These are phyloP conservation scores for Stegodyphus mimosarum DNA, from an alignment of 1,140 invertebrate genomes.

Conservation along the genomic window DNA sequence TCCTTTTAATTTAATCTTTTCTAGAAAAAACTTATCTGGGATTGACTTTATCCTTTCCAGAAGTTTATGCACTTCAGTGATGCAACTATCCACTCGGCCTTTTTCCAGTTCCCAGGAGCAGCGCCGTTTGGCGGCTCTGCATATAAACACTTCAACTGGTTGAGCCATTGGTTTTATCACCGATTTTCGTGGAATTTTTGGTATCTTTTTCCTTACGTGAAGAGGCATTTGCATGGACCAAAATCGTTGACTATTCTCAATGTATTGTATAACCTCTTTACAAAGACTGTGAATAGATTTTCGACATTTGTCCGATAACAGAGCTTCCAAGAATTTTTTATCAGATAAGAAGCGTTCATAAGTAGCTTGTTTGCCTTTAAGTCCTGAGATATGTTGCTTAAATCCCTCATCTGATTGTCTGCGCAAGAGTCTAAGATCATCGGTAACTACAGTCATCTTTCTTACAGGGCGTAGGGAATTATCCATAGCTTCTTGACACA, in stretches of 20 bases:
- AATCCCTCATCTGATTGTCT: too few relatives aligned
- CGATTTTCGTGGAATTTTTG: not conserved
- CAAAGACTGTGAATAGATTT: not conserved
- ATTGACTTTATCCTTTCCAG: not conserved
- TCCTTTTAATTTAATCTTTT: not conserved
- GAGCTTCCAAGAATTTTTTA: slow-evolving; percentile 18
- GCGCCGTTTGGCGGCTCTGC: not conserved
- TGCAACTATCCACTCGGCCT: not conserved
- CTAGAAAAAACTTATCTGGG: not conserved
- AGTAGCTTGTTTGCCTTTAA: not conserved
- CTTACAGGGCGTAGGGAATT: slow-evolving; percentile 8
- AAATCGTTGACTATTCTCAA: slow-evolving; percentile 1
- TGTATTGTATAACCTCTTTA: slow-evolving; percentile 6
- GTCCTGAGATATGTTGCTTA: too few relatives aligned
- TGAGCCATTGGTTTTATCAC: not conserved
- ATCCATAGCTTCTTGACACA: slow-evolving; percentile 19
- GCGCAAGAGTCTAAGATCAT: too few relatives aligned
- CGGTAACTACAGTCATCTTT: too few relatives aligned
- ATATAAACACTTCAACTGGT: not conserved
- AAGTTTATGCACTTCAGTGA: slow-evolving; percentile 1
- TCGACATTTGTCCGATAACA: not conserved
- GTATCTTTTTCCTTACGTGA: not conserved
- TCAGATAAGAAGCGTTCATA: slow-evolving; percentile 8
- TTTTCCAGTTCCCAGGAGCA: not conserved
- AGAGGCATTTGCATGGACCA: slow-evolving; percentile 14